A percentile compares a stretch with the other conserved stretches of the same genome.
These are phyloP conservation scores for Gobio gobio DNA, from an alignment of 2,113 vertebrate species.

Conservation along the genomic window DNA sequence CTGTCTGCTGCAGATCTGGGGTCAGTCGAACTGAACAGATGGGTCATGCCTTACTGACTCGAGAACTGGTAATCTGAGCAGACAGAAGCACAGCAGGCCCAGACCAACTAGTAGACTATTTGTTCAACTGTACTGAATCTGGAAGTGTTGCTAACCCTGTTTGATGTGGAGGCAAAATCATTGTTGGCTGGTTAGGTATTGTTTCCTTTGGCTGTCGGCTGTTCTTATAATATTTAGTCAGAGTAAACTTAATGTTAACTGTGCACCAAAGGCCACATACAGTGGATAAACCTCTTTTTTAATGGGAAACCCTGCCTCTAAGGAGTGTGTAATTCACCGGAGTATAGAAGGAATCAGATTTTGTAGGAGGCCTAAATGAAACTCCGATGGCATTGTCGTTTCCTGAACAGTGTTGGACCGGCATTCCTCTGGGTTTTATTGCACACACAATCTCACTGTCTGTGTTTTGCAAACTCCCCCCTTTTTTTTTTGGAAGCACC, in stretches of 20 bases:
- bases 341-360: slow-evolving; percentile 40
- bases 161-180: not conserved
- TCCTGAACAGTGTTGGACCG: slow-evolving; percentile 27
- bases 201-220: slow-evolving; percentile 10
- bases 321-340: slow-evolving; percentile 10
- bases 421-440: slow-evolving; percentile 47
- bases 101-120: slow-evolving; percentile 11
- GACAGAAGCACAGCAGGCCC: slow-evolving; percentile 36
- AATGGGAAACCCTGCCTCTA: not conserved
- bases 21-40: slow-evolving; percentile 43
- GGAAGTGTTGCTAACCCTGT: not conserved
- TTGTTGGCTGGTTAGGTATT: not conserved
- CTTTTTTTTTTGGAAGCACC: slow-evolving; percentile 38
- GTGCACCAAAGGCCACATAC: not conserved
- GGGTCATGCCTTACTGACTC: slow-evolving; percentile 14
- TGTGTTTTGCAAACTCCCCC: slow-evolving; percentile 48
- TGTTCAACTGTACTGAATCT: slow-evolving; percentile 27
- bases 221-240: not conserved
- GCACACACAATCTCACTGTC: slow-evolving; percentile 50
- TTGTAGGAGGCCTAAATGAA: slow-evolving; percentile 21
- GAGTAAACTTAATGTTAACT: not conserved
- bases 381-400: slow-evolving; percentile 42
- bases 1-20: slow-evolving; percentile 35
- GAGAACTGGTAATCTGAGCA: slow-evolving; percentile 13
- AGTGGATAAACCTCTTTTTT: not conserved